Evolutionary conservation across 2,113 vertebrate genomes (phyloP), one percentile per base, ranked within the genome.

Genomic region (Pelvicachromis taeniatus): DNA sequence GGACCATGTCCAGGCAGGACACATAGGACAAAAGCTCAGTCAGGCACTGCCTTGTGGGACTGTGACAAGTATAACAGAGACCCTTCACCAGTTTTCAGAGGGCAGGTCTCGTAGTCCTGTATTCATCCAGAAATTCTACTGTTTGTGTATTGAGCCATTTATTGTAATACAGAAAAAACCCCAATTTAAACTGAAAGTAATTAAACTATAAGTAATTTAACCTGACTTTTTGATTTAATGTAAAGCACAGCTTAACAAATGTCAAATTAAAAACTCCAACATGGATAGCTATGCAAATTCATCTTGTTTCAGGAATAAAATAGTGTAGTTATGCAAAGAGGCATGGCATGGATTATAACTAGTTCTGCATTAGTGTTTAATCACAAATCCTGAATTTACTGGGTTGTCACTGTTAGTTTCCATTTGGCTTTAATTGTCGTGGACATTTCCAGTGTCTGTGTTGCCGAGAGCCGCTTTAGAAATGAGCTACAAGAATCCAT

Each of bases 11-110:
- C 83, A 89, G 48, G 68, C 81, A 85, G 83, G 77, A 87, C 80
- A 85, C 17, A 48, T 21, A 81, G 90, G 90, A 95, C 88, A 90
- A 91, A 92, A 84, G 61, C 80, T 63, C 77, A 58, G 90, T 84
- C 59, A 89, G 80, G n/a, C 2, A 7, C 79, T 81, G 85, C 82
- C 82, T 63, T 78, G 65, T 84, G 79, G 83, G 73, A 84, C 54
- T 68, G 40, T 80, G 50, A 73, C 12, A 48, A 83, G 50, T 83
- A 89, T 54, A 83, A 81, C 52, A 2, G 48, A 45, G 45, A 53
- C 56, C 42, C 35, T 73, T 85, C 53, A 78, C 58, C 42, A 84
- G 77, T 38, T 78, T 70, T 84, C 45, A 9, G 17, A 50, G 54
- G 17, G 21, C 19, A 21, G 35, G 16, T 54, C 84, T 83, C 6